Base-by-base conservation (phyloP, 2,888 invertebrate species). In the Silvanus unidentatus region DNA sequence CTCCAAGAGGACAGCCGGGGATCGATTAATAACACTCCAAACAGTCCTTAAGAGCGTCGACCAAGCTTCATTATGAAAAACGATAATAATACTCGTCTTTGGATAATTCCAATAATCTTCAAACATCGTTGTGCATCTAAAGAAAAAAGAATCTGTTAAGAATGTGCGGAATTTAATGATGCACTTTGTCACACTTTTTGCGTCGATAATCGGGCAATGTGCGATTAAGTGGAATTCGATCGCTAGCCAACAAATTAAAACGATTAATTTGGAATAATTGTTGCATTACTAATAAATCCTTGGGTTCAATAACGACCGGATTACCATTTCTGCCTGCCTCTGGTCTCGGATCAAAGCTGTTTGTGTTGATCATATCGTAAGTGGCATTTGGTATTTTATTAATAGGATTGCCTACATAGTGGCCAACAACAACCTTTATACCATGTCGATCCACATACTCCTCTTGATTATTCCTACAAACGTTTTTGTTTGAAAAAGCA, bases 11-110 rank as follows among this genome's bases (percentile, higher is more conserved):
- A 77, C 65, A 10, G 70, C 69, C 0, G 96, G 95, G 1, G 97
- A 93, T 54, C 96, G 78, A 65, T 87, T 82, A 46, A 98, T 86
- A 34, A 94, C 93, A 60, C 95, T 96, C 77, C 92, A 90, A 16
- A 98, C 86, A 1, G 97, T 98, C 43, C 99, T 77, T 60, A 98
- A 75, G 9, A 99, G 77, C 0, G 98, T 97, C 2, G 97, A 96
- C 94, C 95, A 98, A 0, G 98, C 98, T 73, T 99, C 99, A 69
- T 99, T 99, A 69, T 99, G 98, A 69, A 98, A 98, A 1, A 98
- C 96, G 54, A 99, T 94, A 41, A 99, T 87, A 11, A 99, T 81
- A 52, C 89, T 89, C 0, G 95, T 91, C 52, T 80, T 86, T 0
- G 96, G 96, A 43, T 97, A 73, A 40, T 77, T 75, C n/a, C 71